These are phyloP conservation scores for Tolmerus cingulatus DNA, from an alignment of 2,888 invertebrate genomes.

Conservation along the genomic window DNA sequence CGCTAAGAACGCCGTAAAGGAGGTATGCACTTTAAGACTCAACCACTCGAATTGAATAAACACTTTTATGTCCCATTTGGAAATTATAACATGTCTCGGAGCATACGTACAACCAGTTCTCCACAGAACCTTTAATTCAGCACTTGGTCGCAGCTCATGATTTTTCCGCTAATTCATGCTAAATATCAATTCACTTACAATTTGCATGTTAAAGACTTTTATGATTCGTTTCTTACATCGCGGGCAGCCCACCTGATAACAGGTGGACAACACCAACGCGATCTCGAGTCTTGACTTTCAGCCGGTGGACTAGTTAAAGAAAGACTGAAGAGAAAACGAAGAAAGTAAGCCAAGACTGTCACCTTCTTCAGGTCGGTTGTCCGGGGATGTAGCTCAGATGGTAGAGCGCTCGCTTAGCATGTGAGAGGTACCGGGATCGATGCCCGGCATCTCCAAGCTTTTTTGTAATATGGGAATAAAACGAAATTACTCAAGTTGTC, in stretches of 20 bases:
- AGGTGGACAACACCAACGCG: not conserved
- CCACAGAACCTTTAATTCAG: not conserved
- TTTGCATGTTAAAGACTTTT: not conserved
- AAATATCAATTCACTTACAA: not conserved
- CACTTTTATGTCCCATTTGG: not conserved
- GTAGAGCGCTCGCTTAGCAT: conserved; percentile 63
- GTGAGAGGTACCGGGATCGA: conserved; percentile 60
- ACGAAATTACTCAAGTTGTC: not conserved
- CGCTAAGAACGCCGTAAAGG: not conserved
- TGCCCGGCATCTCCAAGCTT: conserved; percentile 61
- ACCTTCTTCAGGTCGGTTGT: not conserved
- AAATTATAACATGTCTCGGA: not conserved
- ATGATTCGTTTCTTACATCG: not conserved
- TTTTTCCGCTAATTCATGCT: not conserved
- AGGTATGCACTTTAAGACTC: not conserved
- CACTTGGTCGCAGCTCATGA: not conserved
- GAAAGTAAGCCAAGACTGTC: not conserved
- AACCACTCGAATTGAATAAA: not conserved
- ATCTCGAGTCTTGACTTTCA: not conserved
- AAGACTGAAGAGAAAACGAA: not conserved
- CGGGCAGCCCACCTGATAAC: not conserved
- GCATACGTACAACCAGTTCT: not conserved
- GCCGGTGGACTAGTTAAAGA: not conserved
- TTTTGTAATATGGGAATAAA: not conserved
- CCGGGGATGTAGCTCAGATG: conserved; percentile 64